Evolutionary conservation across 2,113 vertebrate species (phyloP).

Genomic region (Hippoglossus stenolepis): DNA sequence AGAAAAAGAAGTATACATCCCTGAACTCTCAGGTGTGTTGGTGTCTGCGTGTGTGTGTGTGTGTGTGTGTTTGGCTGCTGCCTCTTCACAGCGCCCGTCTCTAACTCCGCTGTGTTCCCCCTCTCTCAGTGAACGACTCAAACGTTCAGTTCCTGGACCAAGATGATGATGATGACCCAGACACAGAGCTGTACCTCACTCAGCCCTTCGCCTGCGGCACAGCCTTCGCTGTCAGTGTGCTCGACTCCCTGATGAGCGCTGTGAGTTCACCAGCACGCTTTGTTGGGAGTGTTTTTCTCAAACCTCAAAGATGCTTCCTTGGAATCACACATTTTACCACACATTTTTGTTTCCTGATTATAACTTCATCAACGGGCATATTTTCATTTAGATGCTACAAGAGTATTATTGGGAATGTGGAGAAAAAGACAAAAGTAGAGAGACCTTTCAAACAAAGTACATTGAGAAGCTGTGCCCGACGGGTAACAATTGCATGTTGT

Average conservation of each 20-base stretch:
- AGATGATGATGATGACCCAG: conserved; percentile 98
- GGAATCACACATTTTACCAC: not conserved
- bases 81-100: conserved; percentile 5
- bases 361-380: not conserved
- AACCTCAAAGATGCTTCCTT: not conserved
- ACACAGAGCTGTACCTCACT: conserved; percentile 98
- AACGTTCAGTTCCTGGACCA: conserved; percentile 99
- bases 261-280: conserved; percentile 82
- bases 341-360: not conserved
- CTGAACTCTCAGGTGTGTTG: conserved; percentile 50
- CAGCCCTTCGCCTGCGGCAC: conserved; percentile 99
- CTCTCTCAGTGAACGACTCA: conserved; percentile 93
- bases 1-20: not conserved
- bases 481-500: conserved; percentile 42
- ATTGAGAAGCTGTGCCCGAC: not conserved
- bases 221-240: conserved; percentile 96
- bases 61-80: not conserved
- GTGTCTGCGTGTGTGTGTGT: conserved; percentile 25
- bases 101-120: conserved; percentile 65
- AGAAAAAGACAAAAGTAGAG: not conserved
- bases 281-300: no score
- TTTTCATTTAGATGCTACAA: not conserved
- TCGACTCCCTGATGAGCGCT: conserved; percentile 99
- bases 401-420: not conserved
- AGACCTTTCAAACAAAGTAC: conserved; percentile 1